Conservation (phyloP, 2,113 vertebrate species). For the Lates calcarifer region DNA sequence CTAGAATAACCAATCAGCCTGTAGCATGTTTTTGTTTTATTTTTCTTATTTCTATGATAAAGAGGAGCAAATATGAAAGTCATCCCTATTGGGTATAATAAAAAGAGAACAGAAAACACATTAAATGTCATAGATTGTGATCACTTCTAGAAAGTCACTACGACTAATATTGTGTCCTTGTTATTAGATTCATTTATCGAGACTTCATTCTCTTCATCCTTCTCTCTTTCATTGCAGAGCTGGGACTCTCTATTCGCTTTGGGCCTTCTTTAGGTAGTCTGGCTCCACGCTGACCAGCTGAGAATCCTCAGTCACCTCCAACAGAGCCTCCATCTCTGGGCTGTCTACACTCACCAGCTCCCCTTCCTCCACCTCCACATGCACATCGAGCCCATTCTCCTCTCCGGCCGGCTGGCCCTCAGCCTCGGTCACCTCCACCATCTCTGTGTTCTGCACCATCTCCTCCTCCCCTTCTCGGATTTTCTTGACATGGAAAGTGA, state of each 20-base stretch:
- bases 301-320: constrained; percentile 92
- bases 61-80: constrained; percentile 64
- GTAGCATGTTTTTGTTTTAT: constrained; percentile 32
- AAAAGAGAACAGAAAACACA: constrained; percentile 63
- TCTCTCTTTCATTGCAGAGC: constrained; percentile 2
- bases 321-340: constrained; percentile 88
- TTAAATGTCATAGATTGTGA: constrained; percentile 50
- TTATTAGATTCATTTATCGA: constrained; percentile 45
- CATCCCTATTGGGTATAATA: constrained; percentile 55
- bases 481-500: constrained; percentile 99
- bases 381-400: constrained; percentile 77
- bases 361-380: constrained; percentile 84
- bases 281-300: constrained; percentile 90
- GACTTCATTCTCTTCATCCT: constrained; percentile 34
- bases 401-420: constrained; percentile 87
- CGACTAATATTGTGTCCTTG: constrained; percentile 62
- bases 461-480: constrained; percentile 93
- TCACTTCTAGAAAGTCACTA: constrained; percentile 63
- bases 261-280: constrained; percentile 85
- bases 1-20: constrained; percentile 38
- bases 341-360: constrained; percentile 91
- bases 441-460: constrained; percentile 89
- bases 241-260: constrained; percentile 74
- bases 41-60: constrained; percentile 32
- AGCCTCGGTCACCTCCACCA: constrained; percentile 88